These are phyloP conservation scores for Petromus typicus DNA, from an alignment of 2,113 vertebrate species.

Conservation along the genomic window DNA sequence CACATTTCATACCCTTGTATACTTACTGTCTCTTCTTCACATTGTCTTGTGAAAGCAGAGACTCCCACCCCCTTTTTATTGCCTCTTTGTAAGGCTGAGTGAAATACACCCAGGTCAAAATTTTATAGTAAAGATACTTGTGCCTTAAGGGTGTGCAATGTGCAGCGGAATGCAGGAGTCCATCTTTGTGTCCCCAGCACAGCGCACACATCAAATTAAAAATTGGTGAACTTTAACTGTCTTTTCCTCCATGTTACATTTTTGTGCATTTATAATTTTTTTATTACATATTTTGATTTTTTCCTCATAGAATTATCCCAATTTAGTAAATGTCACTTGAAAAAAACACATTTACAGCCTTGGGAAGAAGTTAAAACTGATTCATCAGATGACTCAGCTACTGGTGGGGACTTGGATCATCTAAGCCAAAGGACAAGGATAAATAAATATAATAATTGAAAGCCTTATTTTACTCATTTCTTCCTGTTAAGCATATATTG, in stretches of 20 bases:
- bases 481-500: not conserved
- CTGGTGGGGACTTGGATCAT: not conserved
- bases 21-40: not conserved
- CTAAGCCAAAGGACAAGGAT: not conserved
- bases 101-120: not conserved
- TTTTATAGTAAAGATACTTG: not conserved
- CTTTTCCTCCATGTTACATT: not conserved
- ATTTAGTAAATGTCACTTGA: not conserved
- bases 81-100: not conserved
- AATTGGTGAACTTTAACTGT: not conserved
- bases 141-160: not conserved
- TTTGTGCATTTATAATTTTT: not conserved
- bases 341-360: not conserved
- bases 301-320: not conserved
- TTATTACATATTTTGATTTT: not conserved
- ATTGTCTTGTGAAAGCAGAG: not conserved
- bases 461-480: not conserved
- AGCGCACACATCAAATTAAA: not conserved
- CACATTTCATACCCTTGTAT: not conserved
- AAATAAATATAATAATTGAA: not conserved
- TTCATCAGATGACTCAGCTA: not conserved
- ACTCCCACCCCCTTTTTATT: not conserved
- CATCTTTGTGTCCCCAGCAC: not conserved
- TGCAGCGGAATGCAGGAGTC: not conserved
- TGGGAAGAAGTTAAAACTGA: not conserved